A percentile compares a stretch with the other conserved stretches of the same genome.
Evolutionary conservation across 2,113 vertebrate species (phyloP).

Genomic region (Alectura lathami): DNA sequence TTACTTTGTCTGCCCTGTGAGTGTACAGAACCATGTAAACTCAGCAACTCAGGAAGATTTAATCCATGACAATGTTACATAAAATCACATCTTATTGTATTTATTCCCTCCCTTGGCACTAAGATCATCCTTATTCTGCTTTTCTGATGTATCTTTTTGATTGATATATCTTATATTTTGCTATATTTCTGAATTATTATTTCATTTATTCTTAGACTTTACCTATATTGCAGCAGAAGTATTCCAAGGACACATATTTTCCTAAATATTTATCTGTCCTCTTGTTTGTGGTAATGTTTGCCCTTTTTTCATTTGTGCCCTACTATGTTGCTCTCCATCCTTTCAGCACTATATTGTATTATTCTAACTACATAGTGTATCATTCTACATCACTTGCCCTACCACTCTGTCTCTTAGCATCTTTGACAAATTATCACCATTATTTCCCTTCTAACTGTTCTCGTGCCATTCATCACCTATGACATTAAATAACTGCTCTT

Average conservation of each 20-base stretch:
- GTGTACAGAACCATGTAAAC: neutral
- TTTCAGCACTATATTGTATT: conserved; percentile 37
- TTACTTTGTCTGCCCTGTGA: neutral
- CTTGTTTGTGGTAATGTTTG: neutral
- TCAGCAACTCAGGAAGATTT: neutral
- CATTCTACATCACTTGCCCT: conserved; percentile 49
- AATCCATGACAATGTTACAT: neutral
- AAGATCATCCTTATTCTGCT: neutral
- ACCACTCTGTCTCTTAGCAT: conserved; percentile 16
- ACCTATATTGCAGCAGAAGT: neutral
- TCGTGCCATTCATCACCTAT: conserved; percentile 54
- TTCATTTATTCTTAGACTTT: neutral
- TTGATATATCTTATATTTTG: neutral
- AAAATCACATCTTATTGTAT: neutral
- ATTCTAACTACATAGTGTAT: conserved; percentile 57
- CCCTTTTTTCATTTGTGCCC: neutral
- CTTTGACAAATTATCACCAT: conserved; percentile 74
- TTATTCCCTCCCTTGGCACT: neutral
- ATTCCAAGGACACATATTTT: neutral
- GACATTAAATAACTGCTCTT: conserved; percentile 73
- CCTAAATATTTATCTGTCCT: neutral
- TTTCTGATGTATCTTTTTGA: neutral
- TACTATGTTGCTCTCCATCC: neutral
- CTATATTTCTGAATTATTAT: neutral
- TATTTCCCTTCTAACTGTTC: conserved; percentile 65